phyloP scores from a whole-genome alignment of 2,888 invertebrate genomes.

The Apeira syringaria region DNA sequence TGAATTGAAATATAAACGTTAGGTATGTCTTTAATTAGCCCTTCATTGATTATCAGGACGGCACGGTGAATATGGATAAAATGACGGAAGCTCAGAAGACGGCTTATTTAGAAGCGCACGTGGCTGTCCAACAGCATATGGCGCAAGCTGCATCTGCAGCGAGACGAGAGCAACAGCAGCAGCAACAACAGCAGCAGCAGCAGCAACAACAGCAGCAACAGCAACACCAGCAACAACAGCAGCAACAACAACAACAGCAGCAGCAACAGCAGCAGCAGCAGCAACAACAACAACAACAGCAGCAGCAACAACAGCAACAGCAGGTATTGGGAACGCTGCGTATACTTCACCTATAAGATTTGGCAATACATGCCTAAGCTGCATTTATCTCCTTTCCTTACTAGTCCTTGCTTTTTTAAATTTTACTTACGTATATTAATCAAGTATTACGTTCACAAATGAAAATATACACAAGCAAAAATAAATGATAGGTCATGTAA shows the following conservation, averaged over 20 bases:
- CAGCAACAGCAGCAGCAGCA: conserved; percentile 58
- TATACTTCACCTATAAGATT: too few species aligned
- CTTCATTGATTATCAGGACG: conserved; percentile 69
- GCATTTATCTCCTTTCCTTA: too few species aligned
- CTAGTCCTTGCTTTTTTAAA: too few species aligned
- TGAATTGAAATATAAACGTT: too few species aligned
- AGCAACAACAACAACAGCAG: conserved; percentile 49
- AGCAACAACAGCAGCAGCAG: conserved; percentile 61
- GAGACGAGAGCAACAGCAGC: conserved; percentile 74
- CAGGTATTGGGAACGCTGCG: too few species aligned
- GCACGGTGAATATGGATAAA: conserved; percentile 89
- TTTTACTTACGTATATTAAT: too few species aligned
- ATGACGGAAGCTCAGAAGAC: conserved; percentile 90
- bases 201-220: conserved; percentile 50
- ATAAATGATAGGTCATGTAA: too few species aligned
- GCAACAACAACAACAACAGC: conserved; percentile 54
- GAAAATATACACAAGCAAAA: too few species aligned
- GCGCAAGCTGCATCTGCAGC: conserved; percentile 87
- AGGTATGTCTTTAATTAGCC: too few species aligned
- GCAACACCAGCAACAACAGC: conserved; percentile 51
- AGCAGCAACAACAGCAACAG: conserved; percentile 43
- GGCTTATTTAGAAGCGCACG: conserved; percentile 89
- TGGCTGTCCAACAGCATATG: conserved; percentile 91
- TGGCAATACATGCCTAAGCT: too few species aligned
- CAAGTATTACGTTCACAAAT: too few species aligned